Conservation (phyloP, 1,140 invertebrate species). For the Tenebrio molitor region DNA sequence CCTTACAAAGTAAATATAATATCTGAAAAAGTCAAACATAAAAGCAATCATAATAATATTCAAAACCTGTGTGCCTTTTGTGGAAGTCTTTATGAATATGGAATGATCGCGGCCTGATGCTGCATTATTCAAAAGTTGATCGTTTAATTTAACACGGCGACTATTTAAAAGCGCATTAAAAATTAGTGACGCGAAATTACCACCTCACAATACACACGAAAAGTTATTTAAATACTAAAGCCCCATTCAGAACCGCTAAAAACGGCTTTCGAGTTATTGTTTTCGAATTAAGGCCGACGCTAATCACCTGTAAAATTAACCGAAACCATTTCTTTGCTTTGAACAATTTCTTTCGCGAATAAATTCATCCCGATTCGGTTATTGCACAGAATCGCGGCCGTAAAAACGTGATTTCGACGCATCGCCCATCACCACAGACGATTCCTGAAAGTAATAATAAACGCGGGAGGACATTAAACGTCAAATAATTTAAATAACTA, state of each 20-base stretch:
- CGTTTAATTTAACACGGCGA: constrained; percentile 46
- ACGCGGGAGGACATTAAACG: constrained; percentile 46
- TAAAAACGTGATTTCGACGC: constrained; percentile 17
- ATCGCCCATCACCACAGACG: constrained; percentile 17
- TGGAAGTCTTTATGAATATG: constrained; percentile 52
- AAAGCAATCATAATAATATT: constrained; percentile 47
- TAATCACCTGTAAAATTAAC: not conserved
- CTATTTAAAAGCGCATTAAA: constrained; percentile 46
- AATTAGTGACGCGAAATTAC: constrained; percentile 46
- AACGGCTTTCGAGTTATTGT: constrained; percentile 9
- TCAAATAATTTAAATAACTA: constrained; percentile 54
- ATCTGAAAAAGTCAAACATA: constrained; percentile 39
- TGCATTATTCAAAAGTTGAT: constrained; percentile 51
- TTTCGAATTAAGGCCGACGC: constrained; percentile 15
- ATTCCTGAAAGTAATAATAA: constrained; percentile 32
- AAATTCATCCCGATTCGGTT: constrained; percentile 7
- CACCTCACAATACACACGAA: constrained; percentile 2
- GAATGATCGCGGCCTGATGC: constrained; percentile 44
- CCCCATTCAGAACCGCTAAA: constrained; percentile 2
- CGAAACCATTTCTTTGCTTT: not conserved
- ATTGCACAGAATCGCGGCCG: not conserved
- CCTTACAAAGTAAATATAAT: constrained; percentile 37
- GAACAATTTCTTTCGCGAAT: constrained; percentile 16
- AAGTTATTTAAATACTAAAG: not conserved
- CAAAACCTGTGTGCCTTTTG: constrained; percentile 39